A percentile compares a stretch with the other conserved stretches of the same genome.
These are phyloP conservation scores for Gobionotothen gibberifrons DNA, from an alignment of 2,797 vertebrate genomes.

Conservation along the genomic window DNA sequence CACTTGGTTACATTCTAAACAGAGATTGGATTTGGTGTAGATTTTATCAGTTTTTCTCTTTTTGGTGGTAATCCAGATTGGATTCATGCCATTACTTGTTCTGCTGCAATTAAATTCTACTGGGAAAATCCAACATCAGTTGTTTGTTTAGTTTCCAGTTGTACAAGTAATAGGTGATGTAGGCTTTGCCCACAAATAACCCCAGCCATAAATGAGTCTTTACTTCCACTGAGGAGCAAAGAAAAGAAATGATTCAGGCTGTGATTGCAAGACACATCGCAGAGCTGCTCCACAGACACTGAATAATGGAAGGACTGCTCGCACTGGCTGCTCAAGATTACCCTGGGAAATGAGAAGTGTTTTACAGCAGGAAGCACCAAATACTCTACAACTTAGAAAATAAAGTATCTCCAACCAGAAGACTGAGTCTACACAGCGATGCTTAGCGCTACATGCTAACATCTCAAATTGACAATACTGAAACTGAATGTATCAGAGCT, in stretches of 20 bases:
- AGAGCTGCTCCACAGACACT: conserved; percentile 9
- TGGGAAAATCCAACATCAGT: not conserved
- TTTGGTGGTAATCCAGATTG: not conserved
- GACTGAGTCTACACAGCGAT: not conserved
- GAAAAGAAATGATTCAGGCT: conserved; percentile 12
- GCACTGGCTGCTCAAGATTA: not conserved
- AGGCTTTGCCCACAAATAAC: not conserved
- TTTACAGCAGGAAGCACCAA: not conserved
- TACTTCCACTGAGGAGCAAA: not conserved
- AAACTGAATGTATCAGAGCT: too few relatives aligned
- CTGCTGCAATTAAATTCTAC: not conserved
- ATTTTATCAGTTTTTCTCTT: not conserved
- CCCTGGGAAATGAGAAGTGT: not conserved
- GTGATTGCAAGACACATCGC: conserved; percentile 14
- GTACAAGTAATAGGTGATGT: not conserved
- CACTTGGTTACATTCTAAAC: not conserved
- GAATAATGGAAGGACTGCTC: conserved; percentile 5
- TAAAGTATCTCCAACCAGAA: not conserved
- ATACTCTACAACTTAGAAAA: not conserved
- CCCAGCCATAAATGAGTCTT: not conserved
- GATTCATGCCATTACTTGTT: not conserved
- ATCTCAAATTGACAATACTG: not conserved
- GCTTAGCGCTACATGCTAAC: not conserved
- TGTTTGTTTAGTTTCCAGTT: not conserved
- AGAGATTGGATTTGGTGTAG: not conserved